Evolutionary conservation across 2,113 vertebrate species (phyloP), one percentile per base, ranked within the genome.

Genomic region (Callipepla californica): DNA sequence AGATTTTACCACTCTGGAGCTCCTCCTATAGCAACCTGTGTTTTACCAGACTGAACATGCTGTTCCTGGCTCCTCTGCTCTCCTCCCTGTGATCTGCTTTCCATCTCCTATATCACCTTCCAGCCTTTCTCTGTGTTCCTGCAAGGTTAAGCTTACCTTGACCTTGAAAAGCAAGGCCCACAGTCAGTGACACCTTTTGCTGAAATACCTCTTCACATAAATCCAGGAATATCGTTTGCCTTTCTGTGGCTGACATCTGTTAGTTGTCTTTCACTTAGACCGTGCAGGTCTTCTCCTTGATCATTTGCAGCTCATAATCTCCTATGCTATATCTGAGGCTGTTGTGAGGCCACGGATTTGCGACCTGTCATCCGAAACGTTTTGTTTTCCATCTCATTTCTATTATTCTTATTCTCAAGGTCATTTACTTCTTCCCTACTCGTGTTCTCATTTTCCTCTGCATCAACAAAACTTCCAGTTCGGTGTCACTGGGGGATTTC

Each of bases 331-430:
- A 77, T 34, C 42, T 78, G 80, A 95, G 57, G 55, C 51, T 55
- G 63, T 30, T 30, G 14, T 38, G 74, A 67, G 45, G 32, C 32
- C 55, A 85, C 59, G 47, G 50, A 65, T 86, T 51, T 8, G 13
- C 59, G 76, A 88, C 82, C 61, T 93, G 70, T 51, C 88, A 57
- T 63, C 73, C 84, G 88, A 78, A 51, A 59, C 47, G 40, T 83
- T 83, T 67, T 72, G 45, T 61, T 83, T 94, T 55, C 57, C 23
- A 32, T 68, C 83, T 86, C 68, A 67, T 92, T 94, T 88, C 80
- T 63, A 40, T 80, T 90, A 85, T 65, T 74, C 63, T 58, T 44
- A 32, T 69, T 74, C 82, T 86, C 85, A 94, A 92, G 80, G 93
- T 93, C 82, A 84, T 62, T 78, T 36, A 14, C 40, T 44, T 88